Conservation (phyloP, 2,113 vertebrate species). For the Falco punctatus region DNA sequence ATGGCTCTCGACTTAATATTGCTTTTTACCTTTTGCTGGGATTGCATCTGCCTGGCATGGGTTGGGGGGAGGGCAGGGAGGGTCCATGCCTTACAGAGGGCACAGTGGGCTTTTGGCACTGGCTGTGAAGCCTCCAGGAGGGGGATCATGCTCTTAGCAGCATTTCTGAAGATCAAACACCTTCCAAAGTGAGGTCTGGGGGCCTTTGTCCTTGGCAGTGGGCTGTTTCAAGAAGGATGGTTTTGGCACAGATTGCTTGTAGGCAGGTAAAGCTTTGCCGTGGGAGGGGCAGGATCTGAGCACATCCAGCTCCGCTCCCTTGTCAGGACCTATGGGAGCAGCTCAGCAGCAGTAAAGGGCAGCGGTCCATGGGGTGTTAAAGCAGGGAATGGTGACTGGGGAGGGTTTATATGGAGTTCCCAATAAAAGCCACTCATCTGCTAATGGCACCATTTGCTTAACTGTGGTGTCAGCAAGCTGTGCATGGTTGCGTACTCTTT, state of each 20-base stretch:
- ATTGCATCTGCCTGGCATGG: not conserved
- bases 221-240: not conserved
- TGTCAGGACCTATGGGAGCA: not conserved
- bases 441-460: not conserved
- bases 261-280: fast-evolving
- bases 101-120: not conserved
- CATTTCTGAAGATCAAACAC: not conserved
- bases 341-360: not conserved
- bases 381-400: no score
- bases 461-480: not conserved
- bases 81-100: fast-evolving
- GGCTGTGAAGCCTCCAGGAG: fast-evolving
- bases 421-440: not conserved
- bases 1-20: not conserved
- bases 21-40: not conserved
- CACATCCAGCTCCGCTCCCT: not conserved
- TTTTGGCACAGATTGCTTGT: not conserved
- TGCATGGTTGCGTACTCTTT: not conserved
- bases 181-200: not conserved
- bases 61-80: not conserved
- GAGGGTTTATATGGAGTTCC: not conserved
- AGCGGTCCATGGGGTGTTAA: not conserved
- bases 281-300: not conserved
- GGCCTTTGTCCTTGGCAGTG: not conserved
- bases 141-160: not conserved